Evolutionary conservation across 2,797 vertebrate species (phyloP), one percentile per base, ranked within the genome.

Genomic region (Amphiprion clarkii): DNA sequence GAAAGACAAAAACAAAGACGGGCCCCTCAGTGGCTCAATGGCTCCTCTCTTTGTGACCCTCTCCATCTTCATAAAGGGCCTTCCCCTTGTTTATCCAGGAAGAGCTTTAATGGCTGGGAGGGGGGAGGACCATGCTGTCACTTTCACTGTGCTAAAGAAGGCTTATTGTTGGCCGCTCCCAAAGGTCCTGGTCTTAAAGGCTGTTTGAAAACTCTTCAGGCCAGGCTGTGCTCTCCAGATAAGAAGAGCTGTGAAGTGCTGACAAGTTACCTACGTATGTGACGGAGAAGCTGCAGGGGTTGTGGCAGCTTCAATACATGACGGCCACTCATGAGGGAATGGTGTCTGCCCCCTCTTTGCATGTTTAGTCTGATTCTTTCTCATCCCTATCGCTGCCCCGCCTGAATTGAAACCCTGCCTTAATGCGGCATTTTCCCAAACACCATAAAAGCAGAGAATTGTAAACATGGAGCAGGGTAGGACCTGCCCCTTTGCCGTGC

Each of bases 41-140:
- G 91, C 93, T 95, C 93, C 93, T 93, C 87, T 93, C 93, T 91
- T 95, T 95, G 95, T 96, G 93, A 95, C 92, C 93, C 89, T 93
- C 94, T 95, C 94, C 89, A 93, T 94, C 92, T 92, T 91, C 87
- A 93, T 95, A 96, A 97, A 96, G 95, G 94, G 92, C 96, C 94
- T 94, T 94, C 94, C 94, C 94, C 95, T 96, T 97, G 95, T 96
- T 95, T 94, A 95, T 95, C 90, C 95, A 96, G 95, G 94, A 96
- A 95, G 95, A 95, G 96, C 89, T 96, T 95, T 96, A 95, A 96
- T 96, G 93, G 95, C 94, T 86, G 87, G 1, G 74, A 86, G 88
- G 90, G 71, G 81, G 81, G 88, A 85, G 92, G 92, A 95, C 95
- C 96, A 95, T 95, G 94, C 95, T 95, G 95, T 95, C 95, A 95